These are phyloP conservation scores for Oreochromis aureus DNA, from an alignment of 2,113 vertebrate genomes.

Conservation along the genomic window DNA sequence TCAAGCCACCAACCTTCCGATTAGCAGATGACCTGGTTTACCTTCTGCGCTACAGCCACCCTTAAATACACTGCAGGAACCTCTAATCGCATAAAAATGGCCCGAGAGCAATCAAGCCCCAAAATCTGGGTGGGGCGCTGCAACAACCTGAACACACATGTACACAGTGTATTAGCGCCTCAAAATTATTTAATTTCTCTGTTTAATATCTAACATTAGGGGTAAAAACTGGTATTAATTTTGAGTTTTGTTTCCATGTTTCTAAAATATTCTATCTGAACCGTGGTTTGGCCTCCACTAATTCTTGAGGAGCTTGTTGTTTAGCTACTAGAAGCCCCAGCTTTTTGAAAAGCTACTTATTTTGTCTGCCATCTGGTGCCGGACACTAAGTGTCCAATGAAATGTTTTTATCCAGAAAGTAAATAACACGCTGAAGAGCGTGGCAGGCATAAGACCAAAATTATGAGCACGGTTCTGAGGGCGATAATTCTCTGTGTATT, in stretches of 20 bases:
- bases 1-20: not conserved
- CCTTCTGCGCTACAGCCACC: not conserved
- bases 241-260: not conserved
- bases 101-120: not conserved
- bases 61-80: not conserved
- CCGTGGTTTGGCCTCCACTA: not conserved
- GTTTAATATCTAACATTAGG: not conserved
- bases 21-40: not conserved
- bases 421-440: not conserved
- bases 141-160: not conserved
- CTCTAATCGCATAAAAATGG: not conserved
- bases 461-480: not conserved
- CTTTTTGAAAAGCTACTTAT: not conserved
- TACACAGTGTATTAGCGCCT: not conserved
- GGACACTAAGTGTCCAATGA: not conserved
- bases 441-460: not conserved
- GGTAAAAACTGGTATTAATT: not conserved
- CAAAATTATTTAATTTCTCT: not conserved
- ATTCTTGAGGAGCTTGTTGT: not conserved
- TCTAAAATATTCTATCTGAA: not conserved
- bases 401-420: not conserved
- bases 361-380: not conserved
- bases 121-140: not conserved
- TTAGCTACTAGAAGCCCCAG: not conserved
- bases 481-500: not conserved